phyloP scores from a whole-genome alignment of 2,888 invertebrate species.

The Cristatella mucedo region DNA sequence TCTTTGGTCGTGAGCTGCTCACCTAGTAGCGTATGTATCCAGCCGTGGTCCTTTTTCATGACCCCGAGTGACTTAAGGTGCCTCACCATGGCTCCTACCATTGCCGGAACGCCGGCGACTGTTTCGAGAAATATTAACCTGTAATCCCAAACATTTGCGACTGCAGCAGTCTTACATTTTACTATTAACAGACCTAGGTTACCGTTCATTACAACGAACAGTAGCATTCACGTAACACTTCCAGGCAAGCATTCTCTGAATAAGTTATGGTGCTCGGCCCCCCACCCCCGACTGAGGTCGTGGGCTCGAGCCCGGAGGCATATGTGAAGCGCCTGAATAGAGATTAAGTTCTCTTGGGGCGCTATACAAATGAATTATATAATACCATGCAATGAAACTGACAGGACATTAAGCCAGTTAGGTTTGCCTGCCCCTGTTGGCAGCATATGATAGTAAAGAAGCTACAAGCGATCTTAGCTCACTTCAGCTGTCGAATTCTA shows the following conservation, averaged over 20 bases:
- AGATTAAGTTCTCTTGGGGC: too few relatives aligned
- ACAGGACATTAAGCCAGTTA: too few relatives aligned
- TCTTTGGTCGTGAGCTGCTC: neutral
- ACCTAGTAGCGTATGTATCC: constrained; percentile 37
- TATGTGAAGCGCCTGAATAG: too few relatives aligned
- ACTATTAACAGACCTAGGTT: neutral
- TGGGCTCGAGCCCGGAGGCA: too few relatives aligned
- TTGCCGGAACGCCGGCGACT: constrained; percentile 35
- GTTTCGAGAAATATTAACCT: constrained; percentile 36
- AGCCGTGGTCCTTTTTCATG: constrained; percentile 33
- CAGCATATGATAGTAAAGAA: too few relatives aligned
- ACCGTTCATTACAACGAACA: neutral
- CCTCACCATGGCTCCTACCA: constrained; percentile 36
- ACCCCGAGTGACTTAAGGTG: constrained; percentile 31
- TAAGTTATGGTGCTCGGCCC: too few relatives aligned
- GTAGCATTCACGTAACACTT: neutral
- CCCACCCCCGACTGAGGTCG: too few relatives aligned
- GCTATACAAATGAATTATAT: constrained; percentile 8
- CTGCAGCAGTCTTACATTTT: neutral
- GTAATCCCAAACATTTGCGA: constrained; percentile 9
- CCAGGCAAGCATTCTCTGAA: too few relatives aligned
- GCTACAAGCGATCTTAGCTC: too few relatives aligned
- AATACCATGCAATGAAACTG: neutral
- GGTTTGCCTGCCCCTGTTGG: too few relatives aligned
- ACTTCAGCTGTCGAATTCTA: too few relatives aligned